Conservation (phyloP, 1,140 invertebrate species). For the Melipona quadrifasciata region DNA sequence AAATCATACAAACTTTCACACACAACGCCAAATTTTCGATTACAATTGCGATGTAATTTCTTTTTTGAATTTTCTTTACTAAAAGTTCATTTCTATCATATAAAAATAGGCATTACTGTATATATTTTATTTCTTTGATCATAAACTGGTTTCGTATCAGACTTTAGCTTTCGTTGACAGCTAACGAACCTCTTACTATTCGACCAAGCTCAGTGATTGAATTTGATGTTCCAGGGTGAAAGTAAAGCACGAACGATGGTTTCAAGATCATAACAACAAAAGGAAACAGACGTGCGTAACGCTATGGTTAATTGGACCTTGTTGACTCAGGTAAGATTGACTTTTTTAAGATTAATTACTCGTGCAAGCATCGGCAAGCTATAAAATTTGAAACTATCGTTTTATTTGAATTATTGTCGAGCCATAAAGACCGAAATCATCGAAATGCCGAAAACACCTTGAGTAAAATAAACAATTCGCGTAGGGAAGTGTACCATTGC, state of each 20-base stretch:
- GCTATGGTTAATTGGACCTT: background rate
- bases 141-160: constrained; percentile 34
- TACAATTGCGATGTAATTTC: too few relatives aligned
- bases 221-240: too few relatives aligned
- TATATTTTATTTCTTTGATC: background rate
- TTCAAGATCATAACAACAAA: too few relatives aligned
- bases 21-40: background rate
- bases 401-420: background rate
- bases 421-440: background rate
- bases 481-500: constrained; percentile 28
- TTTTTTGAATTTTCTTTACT: background rate
- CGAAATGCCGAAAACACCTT: background rate
- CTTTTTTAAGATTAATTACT: background rate
- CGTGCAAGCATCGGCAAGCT: background rate
- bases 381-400: background rate
- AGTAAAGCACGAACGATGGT: background rate
- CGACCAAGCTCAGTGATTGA: background rate
- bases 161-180: constrained; percentile 22
- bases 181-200: background rate
- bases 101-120: background rate
- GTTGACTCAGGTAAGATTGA: background rate
- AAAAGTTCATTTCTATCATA: background rate
- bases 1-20: constrained; percentile 42
- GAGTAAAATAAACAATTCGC: constrained; percentile 23
- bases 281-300: background rate